phyloP scores from a whole-genome alignment of 2,113 vertebrate species.

The Aleadryas rufinucha region DNA sequence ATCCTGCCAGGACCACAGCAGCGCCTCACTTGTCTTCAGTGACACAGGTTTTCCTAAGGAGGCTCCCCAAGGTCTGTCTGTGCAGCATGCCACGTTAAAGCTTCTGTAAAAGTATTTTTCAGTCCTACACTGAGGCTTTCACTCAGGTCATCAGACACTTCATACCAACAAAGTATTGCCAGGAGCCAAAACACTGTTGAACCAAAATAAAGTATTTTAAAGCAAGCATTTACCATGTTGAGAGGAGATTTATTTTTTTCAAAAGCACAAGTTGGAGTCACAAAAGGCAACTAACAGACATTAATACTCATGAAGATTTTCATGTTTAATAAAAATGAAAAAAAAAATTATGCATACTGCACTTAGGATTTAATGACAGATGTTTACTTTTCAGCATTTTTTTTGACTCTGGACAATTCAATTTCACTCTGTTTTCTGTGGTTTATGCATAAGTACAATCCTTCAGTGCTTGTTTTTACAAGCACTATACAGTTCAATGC shows the following conservation, averaged over 20 bases:
- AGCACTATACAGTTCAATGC: not conserved
- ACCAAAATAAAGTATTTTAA: not conserved
- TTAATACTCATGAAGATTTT: not conserved
- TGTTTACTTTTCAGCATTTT: not conserved
- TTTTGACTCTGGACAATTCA: not conserved
- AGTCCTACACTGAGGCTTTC: not conserved
- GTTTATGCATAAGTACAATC: not conserved
- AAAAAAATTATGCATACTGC: not conserved
- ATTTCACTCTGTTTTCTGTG: not conserved
- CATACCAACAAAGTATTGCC: not conserved
- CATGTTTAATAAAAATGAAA: not conserved
- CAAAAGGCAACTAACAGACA: not conserved
- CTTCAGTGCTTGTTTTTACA: not conserved
- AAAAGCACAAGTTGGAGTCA: not conserved
- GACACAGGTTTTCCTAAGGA: not conserved
- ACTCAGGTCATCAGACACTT: not conserved
- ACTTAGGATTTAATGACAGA: not conserved
- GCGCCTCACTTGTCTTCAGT: rapidly evolving
- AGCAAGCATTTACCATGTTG: not conserved
- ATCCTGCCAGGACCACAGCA: rapidly evolving
- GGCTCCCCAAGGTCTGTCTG: too few species aligned
- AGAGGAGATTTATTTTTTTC: not conserved
- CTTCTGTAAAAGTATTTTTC: not conserved
- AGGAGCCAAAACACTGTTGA: not conserved
- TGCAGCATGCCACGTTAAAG: not conserved